These are phyloP conservation scores for Siderastrea siderea DNA, from an alignment of 92 coral and sea anemone species.

Conservation along the genomic window DNA sequence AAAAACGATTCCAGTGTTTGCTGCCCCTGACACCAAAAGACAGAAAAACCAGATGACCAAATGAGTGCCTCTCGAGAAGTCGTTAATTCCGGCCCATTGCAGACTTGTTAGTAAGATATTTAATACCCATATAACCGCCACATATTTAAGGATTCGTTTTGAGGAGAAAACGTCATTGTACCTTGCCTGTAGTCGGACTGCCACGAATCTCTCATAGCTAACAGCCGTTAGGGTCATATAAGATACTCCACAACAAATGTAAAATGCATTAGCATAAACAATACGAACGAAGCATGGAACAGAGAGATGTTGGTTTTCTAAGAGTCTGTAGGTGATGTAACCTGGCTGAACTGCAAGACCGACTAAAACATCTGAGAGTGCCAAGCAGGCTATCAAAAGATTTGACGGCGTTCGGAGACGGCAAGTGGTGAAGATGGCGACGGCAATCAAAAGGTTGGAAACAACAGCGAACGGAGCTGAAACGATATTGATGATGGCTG, in stretches of 20 bases:
- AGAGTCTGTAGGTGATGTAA: constrained; percentile 27
- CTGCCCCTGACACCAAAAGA: constrained; percentile 4
- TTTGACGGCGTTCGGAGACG: constrained; percentile 43
- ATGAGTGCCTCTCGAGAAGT: constrained; percentile 5
- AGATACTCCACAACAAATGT: not conserved
- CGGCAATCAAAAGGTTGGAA: too few relatives aligned
- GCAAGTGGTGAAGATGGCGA: not conserved
- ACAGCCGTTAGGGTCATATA: constrained; percentile 45
- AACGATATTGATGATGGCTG: constrained; percentile 28
- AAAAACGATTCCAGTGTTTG: constrained; percentile 12
- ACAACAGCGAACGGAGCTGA: not conserved
- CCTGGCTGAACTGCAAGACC: constrained; percentile 49
- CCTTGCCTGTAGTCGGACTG: constrained; percentile 9
- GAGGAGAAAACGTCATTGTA: constrained; percentile 22
- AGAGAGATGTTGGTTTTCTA: constrained; percentile 30
- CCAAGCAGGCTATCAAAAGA: constrained; percentile 34
- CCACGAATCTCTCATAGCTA: constrained; percentile 17
- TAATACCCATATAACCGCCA: constrained; percentile 17
- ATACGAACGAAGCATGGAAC: constrained; percentile 48
- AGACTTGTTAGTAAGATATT: constrained; percentile 3
- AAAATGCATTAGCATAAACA: constrained; percentile 24
- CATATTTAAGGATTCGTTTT: constrained; percentile 17
- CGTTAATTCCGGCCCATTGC: constrained; percentile 29
- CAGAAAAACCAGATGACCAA: constrained; percentile 22
- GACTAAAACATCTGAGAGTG: constrained; percentile 33